A percentile compares a stretch with the other conserved stretches of the same genome.
Evolutionary conservation across 2,797 vertebrate genomes (phyloP).

Genomic region (Etheostoma nigrum): DNA sequence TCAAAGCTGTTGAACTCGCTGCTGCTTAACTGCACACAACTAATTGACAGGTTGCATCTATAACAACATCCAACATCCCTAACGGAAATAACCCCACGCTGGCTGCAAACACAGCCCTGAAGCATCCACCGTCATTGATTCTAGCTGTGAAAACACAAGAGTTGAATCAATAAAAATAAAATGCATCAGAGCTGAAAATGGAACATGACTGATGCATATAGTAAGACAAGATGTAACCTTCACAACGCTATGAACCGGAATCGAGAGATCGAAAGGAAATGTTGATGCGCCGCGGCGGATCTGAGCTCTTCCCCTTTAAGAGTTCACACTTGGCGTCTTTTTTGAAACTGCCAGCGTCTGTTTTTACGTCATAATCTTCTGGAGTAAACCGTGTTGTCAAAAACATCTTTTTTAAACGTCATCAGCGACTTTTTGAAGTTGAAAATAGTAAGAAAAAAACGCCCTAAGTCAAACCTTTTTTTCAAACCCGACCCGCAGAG

Average conservation of each 20-base stretch:
- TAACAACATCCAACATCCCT: slow-evolving; percentile 36
- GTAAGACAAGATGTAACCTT: slow-evolving; percentile 25
- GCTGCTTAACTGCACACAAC: slow-evolving; percentile 28
- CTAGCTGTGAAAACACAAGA: slow-evolving; percentile 18
- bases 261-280: slow-evolving; percentile 28
- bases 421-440: too few species aligned
- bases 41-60: slow-evolving; percentile 50
- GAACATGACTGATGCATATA: slow-evolving; percentile 49
- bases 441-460: too few species aligned
- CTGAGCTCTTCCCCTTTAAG: too few species aligned
- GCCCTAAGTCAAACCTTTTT: too few species aligned
- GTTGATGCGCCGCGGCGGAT: background rate
- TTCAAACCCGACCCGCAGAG: too few species aligned
- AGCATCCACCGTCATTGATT: slow-evolving; percentile 36
- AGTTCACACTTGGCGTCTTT: too few species aligned
- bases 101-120: slow-evolving; percentile 33
- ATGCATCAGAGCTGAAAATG: slow-evolving; percentile 57
- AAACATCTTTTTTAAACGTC: too few species aligned
- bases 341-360: too few species aligned
- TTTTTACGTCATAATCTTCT: too few species aligned
- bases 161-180: slow-evolving; percentile 31
- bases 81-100: slow-evolving; percentile 26
- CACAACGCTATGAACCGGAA: slow-evolving; percentile 14
- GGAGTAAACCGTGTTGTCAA: too few species aligned
- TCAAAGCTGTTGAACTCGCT: slow-evolving; percentile 34